Conservation (phyloP, 2,797 vertebrate genomes). For the Cirrhinus molitorella region DNA sequence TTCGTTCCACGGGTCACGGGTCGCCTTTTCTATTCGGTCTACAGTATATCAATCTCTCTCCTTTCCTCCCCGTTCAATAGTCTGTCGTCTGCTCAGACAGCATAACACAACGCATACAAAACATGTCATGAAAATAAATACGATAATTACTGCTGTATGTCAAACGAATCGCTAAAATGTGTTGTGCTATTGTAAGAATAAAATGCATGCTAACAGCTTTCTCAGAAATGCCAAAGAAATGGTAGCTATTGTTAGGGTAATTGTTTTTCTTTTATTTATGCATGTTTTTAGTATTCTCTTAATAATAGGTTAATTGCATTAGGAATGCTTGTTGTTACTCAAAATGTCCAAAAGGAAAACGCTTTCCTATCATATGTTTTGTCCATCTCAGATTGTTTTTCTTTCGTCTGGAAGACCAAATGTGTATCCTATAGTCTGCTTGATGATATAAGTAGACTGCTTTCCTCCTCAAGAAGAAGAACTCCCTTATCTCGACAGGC, state of each 20-base stretch:
- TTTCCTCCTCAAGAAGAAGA: conserved; percentile 22
- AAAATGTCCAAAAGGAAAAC: neutral
- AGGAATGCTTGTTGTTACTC: neutral
- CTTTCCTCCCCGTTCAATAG: conserved; percentile 6
- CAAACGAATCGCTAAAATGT: conserved; percentile 19
- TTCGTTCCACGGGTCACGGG: conserved; percentile 38
- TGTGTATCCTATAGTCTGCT: neutral
- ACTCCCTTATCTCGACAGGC: conserved; percentile 26
- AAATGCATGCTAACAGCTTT: conserved; percentile 1
- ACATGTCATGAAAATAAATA: conserved; percentile 44
- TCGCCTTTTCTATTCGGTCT: conserved; percentile 27
- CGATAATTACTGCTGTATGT: conserved; percentile 35
- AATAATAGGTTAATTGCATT: neutral
- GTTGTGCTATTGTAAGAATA: conserved; percentile 14
- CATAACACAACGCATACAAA: conserved; percentile 23
- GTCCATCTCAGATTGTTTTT: neutral
- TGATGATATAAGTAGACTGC: neutral
- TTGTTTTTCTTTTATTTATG: conserved; percentile 14
- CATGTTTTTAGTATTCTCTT: conserved; percentile 21
- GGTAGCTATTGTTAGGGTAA: conserved; percentile 32
- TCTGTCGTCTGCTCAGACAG: conserved; percentile 15
- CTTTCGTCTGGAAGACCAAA: neutral
- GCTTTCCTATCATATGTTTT: neutral
- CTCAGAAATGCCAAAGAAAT: conserved; percentile 7
- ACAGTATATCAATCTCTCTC: conserved; percentile 30